Evolutionary conservation across 2,113 vertebrate genomes (phyloP).

Genomic region (Chaetura pelagica): DNA sequence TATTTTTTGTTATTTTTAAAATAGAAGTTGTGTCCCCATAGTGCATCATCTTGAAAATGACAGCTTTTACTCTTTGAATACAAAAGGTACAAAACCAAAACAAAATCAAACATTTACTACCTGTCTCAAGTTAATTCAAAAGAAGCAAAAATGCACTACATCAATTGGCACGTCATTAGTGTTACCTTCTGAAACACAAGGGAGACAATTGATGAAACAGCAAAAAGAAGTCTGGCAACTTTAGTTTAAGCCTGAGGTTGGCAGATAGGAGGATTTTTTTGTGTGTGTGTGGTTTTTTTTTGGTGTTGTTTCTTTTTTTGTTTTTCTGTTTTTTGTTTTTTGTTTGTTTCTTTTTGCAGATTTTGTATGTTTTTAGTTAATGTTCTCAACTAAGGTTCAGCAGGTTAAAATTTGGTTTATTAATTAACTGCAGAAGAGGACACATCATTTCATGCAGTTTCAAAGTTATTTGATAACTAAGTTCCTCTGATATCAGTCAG

Average conservation of each 20-base stretch:
- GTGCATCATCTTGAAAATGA: not conserved
- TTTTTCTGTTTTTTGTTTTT: not conserved
- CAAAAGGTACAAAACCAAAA: not conserved
- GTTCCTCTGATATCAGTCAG: not conserved
- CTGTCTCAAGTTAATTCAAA: not conserved
- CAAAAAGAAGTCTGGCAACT: not conserved
- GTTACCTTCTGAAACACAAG: not conserved
- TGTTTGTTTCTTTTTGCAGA: not conserved
- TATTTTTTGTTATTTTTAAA: not conserved
- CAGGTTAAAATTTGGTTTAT: not conserved
- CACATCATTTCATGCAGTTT: not conserved
- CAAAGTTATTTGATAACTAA: not conserved
- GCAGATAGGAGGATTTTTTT: not conserved
- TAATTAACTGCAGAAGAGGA: not conserved
- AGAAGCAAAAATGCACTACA: not conserved
- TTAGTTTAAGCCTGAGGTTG: not conserved
- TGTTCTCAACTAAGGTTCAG: not conserved
- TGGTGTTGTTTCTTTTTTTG: not conserved
- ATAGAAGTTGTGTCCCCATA: not conserved
- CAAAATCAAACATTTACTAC: not conserved
- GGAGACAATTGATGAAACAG: not conserved
- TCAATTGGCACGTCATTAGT: rapidly evolving
- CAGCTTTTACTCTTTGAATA: not conserved
- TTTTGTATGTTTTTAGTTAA: not conserved
- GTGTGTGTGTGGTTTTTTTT: not conserved